Conservation (phyloP, 2,113 vertebrate species). For the Callospermophilus lateralis region DNA sequence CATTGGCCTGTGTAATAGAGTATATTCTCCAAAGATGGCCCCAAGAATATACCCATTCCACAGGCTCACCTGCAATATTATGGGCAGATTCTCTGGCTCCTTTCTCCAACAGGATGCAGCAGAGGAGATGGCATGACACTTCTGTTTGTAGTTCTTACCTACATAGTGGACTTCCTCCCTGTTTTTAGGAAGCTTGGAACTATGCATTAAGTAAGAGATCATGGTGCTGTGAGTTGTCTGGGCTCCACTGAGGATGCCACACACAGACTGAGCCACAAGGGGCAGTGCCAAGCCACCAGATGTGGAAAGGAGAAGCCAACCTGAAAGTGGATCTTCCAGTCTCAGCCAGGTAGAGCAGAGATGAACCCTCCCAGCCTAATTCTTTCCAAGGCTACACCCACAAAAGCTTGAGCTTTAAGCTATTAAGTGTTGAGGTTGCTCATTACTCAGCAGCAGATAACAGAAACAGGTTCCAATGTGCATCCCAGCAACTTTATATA, state of each 20-base stretch:
- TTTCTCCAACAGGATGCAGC: not conserved
- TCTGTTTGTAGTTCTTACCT: fast-evolving
- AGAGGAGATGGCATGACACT: fast-evolving
- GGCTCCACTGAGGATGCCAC: not conserved
- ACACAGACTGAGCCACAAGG: not conserved
- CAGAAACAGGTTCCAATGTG: not conserved
- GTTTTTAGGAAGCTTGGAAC: not conserved
- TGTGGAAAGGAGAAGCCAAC: not conserved
- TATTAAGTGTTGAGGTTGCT: not conserved
- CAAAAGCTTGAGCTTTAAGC: not conserved
- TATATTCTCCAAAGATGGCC: not conserved
- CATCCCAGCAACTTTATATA: not conserved
- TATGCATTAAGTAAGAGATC: not conserved
- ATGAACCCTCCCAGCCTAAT: not conserved
- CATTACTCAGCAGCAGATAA: not conserved
- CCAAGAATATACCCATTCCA: too few species aligned
- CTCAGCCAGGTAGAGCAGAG: not conserved
- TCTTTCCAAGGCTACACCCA: not conserved
- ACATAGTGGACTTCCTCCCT: not conserved
- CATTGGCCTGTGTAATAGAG: not conserved
- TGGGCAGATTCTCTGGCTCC: not conserved
- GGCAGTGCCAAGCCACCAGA: not conserved
- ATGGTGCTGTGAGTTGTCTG: not conserved
- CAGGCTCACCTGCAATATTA: not conserved
- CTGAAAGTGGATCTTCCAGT: not conserved